Percentiles rank a stretch among this genome's conserved stretches.
phyloP scores from a whole-genome alignment of 2,888 invertebrate species.

The Marasmarcha lunaedactyla region DNA sequence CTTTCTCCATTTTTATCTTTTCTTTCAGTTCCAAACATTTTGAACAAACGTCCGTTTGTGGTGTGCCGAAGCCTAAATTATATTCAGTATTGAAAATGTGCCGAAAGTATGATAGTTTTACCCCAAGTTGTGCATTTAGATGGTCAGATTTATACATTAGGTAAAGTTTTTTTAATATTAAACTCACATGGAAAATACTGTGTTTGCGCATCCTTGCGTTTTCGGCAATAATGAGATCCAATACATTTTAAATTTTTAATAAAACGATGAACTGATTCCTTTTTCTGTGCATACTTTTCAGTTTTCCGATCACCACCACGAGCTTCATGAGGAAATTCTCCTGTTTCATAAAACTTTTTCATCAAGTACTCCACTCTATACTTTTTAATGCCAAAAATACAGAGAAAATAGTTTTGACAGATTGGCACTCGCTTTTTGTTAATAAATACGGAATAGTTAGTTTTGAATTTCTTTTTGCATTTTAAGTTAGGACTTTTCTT shows the following conservation, averaged over 20 bases:
- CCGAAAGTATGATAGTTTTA: constrained; percentile 16
- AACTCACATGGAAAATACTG: constrained; percentile 15
- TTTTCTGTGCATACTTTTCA: constrained; percentile 19
- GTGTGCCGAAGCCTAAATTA: constrained; percentile 20
- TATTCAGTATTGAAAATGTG: constrained; percentile 19
- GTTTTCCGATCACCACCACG: no score
- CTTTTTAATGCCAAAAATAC: constrained; percentile 13
- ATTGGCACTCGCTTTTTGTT: constrained; percentile 3
- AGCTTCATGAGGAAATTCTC: constrained; percentile 13
- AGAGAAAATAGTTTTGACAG: constrained; percentile 7
- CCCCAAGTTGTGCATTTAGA: background rate
- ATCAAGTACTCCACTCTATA: constrained; percentile 13
- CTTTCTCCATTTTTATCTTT: no score
- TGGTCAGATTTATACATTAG: background rate
- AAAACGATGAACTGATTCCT: constrained; percentile 18
- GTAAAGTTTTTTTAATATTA: constrained; percentile 13
- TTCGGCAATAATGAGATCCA: constrained; percentile 18
- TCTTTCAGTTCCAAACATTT: constrained; percentile 19
- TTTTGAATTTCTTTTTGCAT: constrained; percentile 4
- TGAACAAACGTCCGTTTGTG: constrained; percentile 19
- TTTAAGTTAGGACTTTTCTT: no score
- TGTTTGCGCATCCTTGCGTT: constrained; percentile 11
- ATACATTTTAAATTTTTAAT: constrained; percentile 17
- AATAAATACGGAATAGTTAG: constrained; percentile 8
- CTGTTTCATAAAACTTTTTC: constrained; percentile 13